phyloP scores from a whole-genome alignment of 2,888 invertebrate genomes.

The Koerneria pararmatus region DNA sequence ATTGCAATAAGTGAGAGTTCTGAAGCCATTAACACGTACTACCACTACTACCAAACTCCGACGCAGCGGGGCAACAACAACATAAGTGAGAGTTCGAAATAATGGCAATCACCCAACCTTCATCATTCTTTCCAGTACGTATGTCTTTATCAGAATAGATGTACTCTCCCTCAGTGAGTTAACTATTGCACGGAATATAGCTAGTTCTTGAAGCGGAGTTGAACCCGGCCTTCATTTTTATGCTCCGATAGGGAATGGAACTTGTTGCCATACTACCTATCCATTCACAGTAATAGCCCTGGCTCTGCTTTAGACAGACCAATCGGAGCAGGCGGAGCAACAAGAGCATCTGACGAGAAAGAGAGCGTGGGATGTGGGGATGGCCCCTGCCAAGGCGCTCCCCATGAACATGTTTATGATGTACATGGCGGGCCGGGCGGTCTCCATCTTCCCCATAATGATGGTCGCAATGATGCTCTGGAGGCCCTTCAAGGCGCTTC shows the following conservation, averaged over 20 bases:
- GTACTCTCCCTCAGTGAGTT: no score
- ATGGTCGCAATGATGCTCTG: conserved; percentile 99
- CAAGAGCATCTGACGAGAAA: conserved; percentile 55
- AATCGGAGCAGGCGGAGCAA: conserved; percentile 42
- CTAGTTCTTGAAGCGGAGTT: no score
- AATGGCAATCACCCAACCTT: no score
- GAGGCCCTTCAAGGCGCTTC: conserved; percentile 88
- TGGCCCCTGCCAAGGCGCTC: conserved; percentile 55
- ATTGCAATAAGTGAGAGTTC: no score
- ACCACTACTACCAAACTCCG: no score
- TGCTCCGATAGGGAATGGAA: not conserved
- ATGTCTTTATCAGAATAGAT: no score
- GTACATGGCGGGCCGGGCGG: conserved; percentile 98
- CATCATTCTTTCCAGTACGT: no score
- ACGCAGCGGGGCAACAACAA: no score
- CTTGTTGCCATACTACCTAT: conserved; percentile 18
- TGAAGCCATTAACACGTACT: no score
- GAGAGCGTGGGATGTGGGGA: conserved; percentile 59
- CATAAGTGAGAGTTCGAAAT: no score
- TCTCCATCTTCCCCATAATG: conserved; percentile 97
- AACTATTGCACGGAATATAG: no score
- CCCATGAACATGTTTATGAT: conserved; percentile 96
- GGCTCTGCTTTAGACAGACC: not conserved
- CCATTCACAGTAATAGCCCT: conserved; percentile 19
- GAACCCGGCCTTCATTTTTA: not conserved